A percentile compares a stretch with the other conserved stretches of the same genome.
phyloP scores from a whole-genome alignment of 2,113 vertebrate genomes.

The Pygoscelis adeliae region DNA sequence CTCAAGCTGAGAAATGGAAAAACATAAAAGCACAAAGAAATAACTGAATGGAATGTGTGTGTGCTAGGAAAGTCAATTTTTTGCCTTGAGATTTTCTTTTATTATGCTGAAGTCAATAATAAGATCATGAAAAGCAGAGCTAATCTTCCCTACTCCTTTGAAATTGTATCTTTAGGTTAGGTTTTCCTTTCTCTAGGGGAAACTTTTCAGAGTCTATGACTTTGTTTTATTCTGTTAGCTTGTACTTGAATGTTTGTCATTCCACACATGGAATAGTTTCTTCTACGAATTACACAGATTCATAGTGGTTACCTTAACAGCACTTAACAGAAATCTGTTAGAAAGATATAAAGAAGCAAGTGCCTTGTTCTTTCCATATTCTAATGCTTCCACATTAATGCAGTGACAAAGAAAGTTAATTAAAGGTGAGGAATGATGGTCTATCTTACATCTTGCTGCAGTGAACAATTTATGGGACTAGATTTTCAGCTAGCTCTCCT shows the following conservation, averaged over 20 bases:
- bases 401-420: neutral
- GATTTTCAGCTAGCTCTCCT: neutral
- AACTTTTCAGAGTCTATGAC: neutral
- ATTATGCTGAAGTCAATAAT: neutral
- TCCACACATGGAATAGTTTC: neutral
- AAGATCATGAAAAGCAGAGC: neutral
- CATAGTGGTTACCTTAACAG: neutral
- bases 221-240: neutral
- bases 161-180: neutral
- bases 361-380: neutral
- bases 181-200: neutral
- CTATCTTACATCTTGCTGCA: neutral
- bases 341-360: neutral
- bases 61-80: neutral
- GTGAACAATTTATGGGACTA: neutral
- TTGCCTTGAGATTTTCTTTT: constrained; percentile 12
- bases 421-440: neutral
- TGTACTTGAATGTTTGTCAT: neutral
- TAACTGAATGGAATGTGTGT: neutral
- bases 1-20: neutral
- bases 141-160: neutral
- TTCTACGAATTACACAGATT: neutral
- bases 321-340: neutral
- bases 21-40: constrained; percentile 8
- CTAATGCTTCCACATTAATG: neutral